These are phyloP conservation scores for Syngnathus floridae DNA, from an alignment of 2,113 vertebrate genomes.

Conservation along the genomic window DNA sequence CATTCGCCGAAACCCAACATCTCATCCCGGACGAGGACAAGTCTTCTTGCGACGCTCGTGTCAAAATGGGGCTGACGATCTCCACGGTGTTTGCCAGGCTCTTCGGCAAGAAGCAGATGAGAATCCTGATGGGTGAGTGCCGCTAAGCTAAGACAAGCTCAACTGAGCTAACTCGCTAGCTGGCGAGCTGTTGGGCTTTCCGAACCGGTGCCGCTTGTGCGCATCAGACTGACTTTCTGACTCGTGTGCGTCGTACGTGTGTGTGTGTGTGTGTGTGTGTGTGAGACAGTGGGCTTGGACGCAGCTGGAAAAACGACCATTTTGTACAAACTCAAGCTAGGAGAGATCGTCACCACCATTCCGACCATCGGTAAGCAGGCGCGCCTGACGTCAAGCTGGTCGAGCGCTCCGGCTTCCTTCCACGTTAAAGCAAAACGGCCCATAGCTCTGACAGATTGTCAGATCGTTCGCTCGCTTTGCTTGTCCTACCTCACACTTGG, in stretches of 20 bases:
- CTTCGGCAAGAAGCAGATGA: slow-evolving; percentile 90
- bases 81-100: slow-evolving; percentile 74
- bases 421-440: neutral
- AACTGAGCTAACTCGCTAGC: slow-evolving; percentile 25
- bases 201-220: neutral
- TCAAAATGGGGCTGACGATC: slow-evolving; percentile 76
- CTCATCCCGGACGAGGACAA: neutral
- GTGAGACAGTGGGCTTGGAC: slow-evolving; percentile 81
- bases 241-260: neutral
- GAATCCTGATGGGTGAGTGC: slow-evolving; percentile 78
- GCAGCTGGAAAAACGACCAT: slow-evolving; percentile 94
- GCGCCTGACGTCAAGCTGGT: neutral
- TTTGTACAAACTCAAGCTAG: slow-evolving; percentile 89
- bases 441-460: too few relatives aligned
- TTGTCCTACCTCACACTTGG: too few relatives aligned
- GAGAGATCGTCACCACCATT: slow-evolving; percentile 92
- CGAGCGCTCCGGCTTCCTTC: too few relatives aligned
- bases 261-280: neutral
- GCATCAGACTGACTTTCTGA: too few relatives aligned
- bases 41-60: neutral
- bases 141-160: slow-evolving; percentile 9
- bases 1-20: neutral
- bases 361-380: slow-evolving; percentile 79
- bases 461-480: too few relatives aligned
- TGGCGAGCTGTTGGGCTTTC: neutral